Conservation (phyloP, 2,888 invertebrate species). For the Tetragonisca angustula region DNA sequence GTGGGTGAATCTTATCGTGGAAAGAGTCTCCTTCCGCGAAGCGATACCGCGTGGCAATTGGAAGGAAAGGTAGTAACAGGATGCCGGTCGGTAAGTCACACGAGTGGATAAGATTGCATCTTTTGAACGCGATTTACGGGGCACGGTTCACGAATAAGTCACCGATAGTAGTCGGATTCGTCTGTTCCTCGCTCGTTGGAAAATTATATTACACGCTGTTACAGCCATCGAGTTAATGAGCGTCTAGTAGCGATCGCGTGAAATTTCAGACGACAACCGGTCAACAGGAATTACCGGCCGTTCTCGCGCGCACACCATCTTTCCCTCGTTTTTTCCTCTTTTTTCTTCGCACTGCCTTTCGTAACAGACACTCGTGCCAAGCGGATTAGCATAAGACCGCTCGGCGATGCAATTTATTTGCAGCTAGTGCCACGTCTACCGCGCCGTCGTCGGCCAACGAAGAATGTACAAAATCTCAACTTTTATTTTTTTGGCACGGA, state of each 20-base stretch:
- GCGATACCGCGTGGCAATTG: not conserved
- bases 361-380: conserved; percentile 63
- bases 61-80: conserved; percentile 8
- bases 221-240: conserved; percentile 28
- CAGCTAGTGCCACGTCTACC: conserved; percentile 62
- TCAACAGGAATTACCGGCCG: conserved; percentile 32
- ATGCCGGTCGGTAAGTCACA: conserved; percentile 35
- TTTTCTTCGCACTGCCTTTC: conserved; percentile 40
- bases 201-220: conserved; percentile 31
- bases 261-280: conserved; percentile 45
- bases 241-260: conserved; percentile 33
- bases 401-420: conserved; percentile 63
- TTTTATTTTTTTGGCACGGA: not conserved
- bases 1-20: conserved; percentile 24
- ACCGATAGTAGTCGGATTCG: not conserved
- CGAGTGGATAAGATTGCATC: conserved; percentile 45
- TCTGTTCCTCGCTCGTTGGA: not conserved
- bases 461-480: conserved; percentile 15
- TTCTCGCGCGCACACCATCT: conserved; percentile 23
- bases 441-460: conserved; percentile 28
- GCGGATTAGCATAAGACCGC: conserved; percentile 66
- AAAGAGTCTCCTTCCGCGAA: not conserved
- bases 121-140: conserved; percentile 25
- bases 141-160: conserved; percentile 23
- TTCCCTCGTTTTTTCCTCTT: conserved; percentile 17